Base-by-base conservation (phyloP, 2,797 vertebrate species). In the Sylvia borin region DNA sequence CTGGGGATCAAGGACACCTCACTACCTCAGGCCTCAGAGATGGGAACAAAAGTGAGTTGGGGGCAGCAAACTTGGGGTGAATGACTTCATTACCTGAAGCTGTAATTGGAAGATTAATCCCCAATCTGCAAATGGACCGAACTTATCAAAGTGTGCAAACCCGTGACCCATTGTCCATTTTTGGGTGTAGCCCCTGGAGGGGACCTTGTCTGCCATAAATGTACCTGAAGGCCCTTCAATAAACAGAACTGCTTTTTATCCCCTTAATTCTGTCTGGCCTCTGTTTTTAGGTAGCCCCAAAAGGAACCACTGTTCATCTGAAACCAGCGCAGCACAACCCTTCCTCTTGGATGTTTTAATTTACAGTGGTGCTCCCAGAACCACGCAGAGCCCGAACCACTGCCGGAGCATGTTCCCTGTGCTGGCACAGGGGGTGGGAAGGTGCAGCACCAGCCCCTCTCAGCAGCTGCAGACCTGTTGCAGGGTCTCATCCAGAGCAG, bases 151-250 rank as follows among this genome's bases (percentile, higher is more conserved):
- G 16, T 54, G 32, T 43, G 12, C 43, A 42, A 77, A 65, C 0
- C 2, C 0, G 0, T 31, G 40, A 36, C 3, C 24, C 20, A 6
- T 25, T 0, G 0, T 45, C 4, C 26, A 45, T 65, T 45, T 64
- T 45, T 36, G 50, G 40, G 50, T 54, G 26, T 0, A 54, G 13
- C 12, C 32, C 32, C 40, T 42, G 47, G 31, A 11, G 36, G 15
- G 9, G 14, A 36, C 5, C 51, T 51, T 2, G 0, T 26, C 45
- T 64, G 25, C 6, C 32, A 2, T 0, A 25, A 36, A 78, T 13
- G 10, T 8, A 2, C 40, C 50, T 54, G 26, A 45, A 65, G 5
- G 16, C 8, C 34, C 16, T 20, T 31, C 26, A 45, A 3, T 25
- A 45, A 65, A 54, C 3, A 25, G 0, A 54, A 16, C 7, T 2